These are phyloP conservation scores for Apomyelois bistriatella DNA, from an alignment of 2,888 invertebrate species.

Conservation along the genomic window DNA sequence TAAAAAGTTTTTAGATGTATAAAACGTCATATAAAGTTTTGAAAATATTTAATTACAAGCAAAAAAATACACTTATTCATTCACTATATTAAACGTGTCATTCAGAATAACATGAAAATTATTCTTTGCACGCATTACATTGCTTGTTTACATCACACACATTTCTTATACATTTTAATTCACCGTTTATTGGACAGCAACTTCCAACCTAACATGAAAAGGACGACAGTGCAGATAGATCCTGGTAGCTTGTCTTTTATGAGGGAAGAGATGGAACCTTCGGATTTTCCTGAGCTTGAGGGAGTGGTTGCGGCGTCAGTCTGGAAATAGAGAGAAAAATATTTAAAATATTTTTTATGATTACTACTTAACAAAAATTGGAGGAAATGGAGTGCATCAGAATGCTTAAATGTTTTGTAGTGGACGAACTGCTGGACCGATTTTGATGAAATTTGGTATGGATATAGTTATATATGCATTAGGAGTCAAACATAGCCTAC, in stretches of 20 bases:
- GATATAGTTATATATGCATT: too few relatives aligned
- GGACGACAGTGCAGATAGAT: constrained; percentile 81
- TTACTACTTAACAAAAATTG: too few relatives aligned
- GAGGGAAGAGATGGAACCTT: constrained; percentile 76
- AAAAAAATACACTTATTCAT: neutral
- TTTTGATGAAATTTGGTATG: too few relatives aligned
- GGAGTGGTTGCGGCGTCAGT: constrained; percentile 46
- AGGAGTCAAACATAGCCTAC: too few relatives aligned
- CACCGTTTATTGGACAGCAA: constrained; percentile 79
- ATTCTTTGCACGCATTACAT: constrained; percentile 39
- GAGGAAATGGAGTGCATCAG: too few relatives aligned
- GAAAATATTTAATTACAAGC: neutral
- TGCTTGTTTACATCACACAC: constrained; percentile 6
- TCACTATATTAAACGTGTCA: constrained; percentile 36
- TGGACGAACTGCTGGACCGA: too few relatives aligned
- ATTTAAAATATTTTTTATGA: neutral
- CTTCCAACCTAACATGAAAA: constrained; percentile 83
- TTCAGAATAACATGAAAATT: constrained; percentile 43
- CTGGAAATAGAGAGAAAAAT: constrained; percentile 44
- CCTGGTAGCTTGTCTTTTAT: constrained; percentile 77
- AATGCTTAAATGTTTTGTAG: too few relatives aligned
- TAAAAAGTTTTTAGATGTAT: too few relatives aligned
- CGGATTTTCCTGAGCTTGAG: constrained; percentile 33
- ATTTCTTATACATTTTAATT: constrained; percentile 31
- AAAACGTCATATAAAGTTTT: neutral